Evolutionary conservation across 2,797 vertebrate genomes (phyloP), one percentile per base, ranked within the genome.

Genomic region (Steatocranus sp.): DNA sequence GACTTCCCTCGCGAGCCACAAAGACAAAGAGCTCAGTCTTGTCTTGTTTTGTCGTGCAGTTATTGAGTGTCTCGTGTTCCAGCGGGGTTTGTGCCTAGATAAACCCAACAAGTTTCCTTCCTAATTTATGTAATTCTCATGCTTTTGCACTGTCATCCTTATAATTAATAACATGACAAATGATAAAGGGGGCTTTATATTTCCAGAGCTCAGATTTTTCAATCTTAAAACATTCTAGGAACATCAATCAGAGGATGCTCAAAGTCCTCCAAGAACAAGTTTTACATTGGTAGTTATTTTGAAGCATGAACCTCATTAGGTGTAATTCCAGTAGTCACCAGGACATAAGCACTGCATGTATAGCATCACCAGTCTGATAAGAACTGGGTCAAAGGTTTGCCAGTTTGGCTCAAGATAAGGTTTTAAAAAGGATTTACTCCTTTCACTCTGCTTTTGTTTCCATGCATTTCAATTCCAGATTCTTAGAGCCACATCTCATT

Each of bases 61-160:
- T 1, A 56, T 4, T 17, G 5, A 17, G 8, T 30, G 53, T 56
- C 53, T 56, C 0, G 14, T 30, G 14, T 1, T 30, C 14, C 53
- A 54, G 25, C 2, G 0, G 25, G 49, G 25, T 54, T 56, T 56
- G 53, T 30, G 1, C 14, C 25, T 1, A 54, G 51, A 54, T 27
- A 27, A 54, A 54, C 51, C 25, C 25, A 54, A 27, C 51, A 54
- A 25, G 8, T 68, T 68, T 68, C 38, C 0, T 11, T 27, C 15
- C 2, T 70, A 70, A 70, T 25, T 27, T 25, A 46, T 70, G 23
- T 27, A 43, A 17, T 18, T 15, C 0, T 68, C 23, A 17, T 27
- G 15, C 15, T 70, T 70, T 70, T 70, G 23, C 66, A 70, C 23
- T 43, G 41, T 7, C 4, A 46, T 1, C 38, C 15, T 10, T 7